Percentiles rank a stretch among this genome's conserved stretches.
These are phyloP conservation scores for Chromobotia macracanthus DNA, from an alignment of 2,797 vertebrate species.

Conservation along the genomic window DNA sequence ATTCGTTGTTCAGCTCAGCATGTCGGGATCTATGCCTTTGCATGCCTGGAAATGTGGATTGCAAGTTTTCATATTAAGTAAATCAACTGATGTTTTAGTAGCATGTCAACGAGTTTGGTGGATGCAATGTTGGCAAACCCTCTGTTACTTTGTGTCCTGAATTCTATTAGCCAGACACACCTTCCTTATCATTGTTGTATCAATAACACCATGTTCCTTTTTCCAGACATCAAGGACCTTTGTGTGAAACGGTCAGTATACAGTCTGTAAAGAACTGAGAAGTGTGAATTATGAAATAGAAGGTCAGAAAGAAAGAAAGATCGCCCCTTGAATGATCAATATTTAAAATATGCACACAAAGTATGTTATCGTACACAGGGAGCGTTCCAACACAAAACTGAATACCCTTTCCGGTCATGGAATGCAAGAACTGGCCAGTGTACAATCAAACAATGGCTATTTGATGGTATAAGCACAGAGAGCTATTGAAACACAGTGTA, in stretches of 20 bases:
- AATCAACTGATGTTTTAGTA: conserved; percentile 44
- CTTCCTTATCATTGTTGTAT: conserved; percentile 63
- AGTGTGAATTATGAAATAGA: conserved; percentile 45
- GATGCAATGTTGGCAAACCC: conserved; percentile 47
- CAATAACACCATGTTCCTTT: conserved; percentile 58
- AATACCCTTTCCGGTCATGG: conserved; percentile 19
- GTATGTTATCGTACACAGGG: background rate
- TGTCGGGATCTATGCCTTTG: conserved; percentile 24
- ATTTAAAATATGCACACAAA: conserved; percentile 17
- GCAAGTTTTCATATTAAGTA: conserved; percentile 45
- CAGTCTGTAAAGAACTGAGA: conserved; percentile 13
- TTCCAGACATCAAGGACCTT: conserved; percentile 50
- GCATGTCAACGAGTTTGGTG: conserved; percentile 51
- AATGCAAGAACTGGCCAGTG: background rate
- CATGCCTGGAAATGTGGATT: conserved; percentile 14
- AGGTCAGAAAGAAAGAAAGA: conserved; percentile 30
- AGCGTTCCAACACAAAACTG: conserved; percentile 4
- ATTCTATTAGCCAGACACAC: conserved; percentile 58
- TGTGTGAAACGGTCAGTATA: conserved; percentile 10
- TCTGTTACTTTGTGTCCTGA: conserved; percentile 55
- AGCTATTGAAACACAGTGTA: conserved; percentile 13
- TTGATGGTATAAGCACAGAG: conserved; percentile 20
- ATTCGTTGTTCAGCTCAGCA: conserved; percentile 6
- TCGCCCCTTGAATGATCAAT: conserved; percentile 1
- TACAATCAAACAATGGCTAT: conserved; percentile 39